phyloP scores from a whole-genome alignment of 2,797 vertebrate genomes.

The Astyanax mexicanus region DNA sequence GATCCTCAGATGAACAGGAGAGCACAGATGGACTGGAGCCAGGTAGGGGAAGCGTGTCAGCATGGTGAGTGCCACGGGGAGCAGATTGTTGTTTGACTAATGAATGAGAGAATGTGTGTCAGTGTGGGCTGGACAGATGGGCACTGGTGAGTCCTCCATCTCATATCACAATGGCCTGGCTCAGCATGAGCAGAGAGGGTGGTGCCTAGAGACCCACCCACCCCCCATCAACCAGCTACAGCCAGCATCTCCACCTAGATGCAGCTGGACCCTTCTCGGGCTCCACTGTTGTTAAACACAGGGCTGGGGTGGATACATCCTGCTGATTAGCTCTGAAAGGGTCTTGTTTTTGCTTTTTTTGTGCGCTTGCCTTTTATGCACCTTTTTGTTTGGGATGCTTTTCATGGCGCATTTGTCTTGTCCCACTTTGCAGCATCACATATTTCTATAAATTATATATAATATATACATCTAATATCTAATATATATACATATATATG shows the following conservation, averaged over 20 bases:
- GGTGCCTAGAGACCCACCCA: slow-evolving; percentile 38
- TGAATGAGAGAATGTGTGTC: slow-evolving; percentile 54
- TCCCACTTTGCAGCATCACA: neutral
- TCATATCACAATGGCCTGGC: slow-evolving; percentile 56
- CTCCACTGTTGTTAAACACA: slow-evolving; percentile 6
- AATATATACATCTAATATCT: no score
- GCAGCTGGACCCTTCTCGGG: slow-evolving; percentile 35
- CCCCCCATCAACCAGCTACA: neutral
- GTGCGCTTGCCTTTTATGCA: no score
- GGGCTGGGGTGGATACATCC: slow-evolving; percentile 9
- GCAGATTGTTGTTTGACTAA: slow-evolving; percentile 57
- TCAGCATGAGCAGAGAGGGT: slow-evolving; percentile 52
- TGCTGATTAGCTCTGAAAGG: neutral
- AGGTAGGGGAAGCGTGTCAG: slow-evolving; percentile 39
- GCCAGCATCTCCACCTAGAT: slow-evolving; percentile 15
- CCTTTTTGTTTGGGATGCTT: neutral
- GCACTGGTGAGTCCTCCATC: slow-evolving; percentile 43
- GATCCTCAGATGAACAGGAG: slow-evolving; percentile 12
- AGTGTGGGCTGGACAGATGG: slow-evolving; percentile 58
- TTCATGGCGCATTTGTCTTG: neutral
- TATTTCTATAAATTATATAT: no score
- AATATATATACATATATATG: no score
- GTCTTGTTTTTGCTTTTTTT: neutral
- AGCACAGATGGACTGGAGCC: slow-evolving; percentile 27
- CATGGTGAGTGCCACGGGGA: slow-evolving; percentile 28